Evolutionary conservation across 92 coral and sea anemone species (phyloP), one percentile per base, ranked within the genome.

Genomic region (Montipora capitata): DNA sequence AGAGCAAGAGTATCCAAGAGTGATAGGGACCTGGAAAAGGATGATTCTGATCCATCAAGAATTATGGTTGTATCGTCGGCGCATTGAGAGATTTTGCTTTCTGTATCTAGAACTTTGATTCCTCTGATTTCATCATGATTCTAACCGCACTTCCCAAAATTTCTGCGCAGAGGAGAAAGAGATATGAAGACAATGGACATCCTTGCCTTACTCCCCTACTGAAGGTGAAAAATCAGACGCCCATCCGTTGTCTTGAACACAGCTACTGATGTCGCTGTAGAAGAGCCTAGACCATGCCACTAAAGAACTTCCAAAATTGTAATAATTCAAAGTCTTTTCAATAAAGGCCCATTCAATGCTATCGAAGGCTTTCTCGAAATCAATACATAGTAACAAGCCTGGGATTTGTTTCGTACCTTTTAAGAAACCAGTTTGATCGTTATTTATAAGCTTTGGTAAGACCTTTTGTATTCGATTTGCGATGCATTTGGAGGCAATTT

Each of bases 11-110:
- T 27, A 59, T 45, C 51, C 51, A 45, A 3, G 51, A 45, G 51
- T 45, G 51, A 45, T 14, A 57, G 63, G n/a, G 63, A 11, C 40
- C 39, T 18, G 64, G 11, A 79, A 45, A 58, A 59, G 42, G 35
- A 63, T 40, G 69, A 63, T 78, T 78, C 38, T 38, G 83, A 58
- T 40, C 72, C 83, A 78, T 78, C 83, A 40, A 78, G 35, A 78
- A 78, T 78, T 8, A 78, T 6, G 39, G 83, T 78, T 16, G 71
- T 78, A 44, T 78, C 71, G 49, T 58, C 83, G 11, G 84, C 74
- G 52, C 61, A 79, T 79, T 79, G 72, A 48, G 17, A 58, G 40
- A n/a, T 58, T 45, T 45, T 45, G 51, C 4, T 45, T 45, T 45
- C 51, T 45, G 51, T 45, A 45, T 45, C 3, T 45, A 45, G 51